These are phyloP conservation scores for Xyliphius kryptos DNA, from an alignment of 2,113 vertebrate genomes.

Conservation along the genomic window DNA sequence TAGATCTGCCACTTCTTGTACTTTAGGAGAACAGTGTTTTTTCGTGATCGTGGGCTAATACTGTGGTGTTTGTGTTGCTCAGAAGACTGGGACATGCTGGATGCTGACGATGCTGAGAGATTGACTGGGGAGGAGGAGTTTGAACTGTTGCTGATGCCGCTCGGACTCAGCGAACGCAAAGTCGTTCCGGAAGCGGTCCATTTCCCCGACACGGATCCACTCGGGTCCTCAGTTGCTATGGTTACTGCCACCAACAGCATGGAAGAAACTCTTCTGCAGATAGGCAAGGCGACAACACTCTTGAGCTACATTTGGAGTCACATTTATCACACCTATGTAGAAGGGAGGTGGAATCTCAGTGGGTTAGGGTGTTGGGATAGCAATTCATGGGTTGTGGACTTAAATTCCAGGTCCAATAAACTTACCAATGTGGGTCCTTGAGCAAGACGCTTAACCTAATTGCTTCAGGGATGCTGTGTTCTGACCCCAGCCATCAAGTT, in stretches of 20 bases:
- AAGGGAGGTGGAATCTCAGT: too few relatives aligned
- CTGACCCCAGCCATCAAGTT: too few relatives aligned
- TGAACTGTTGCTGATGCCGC: slow-evolving; percentile 83
- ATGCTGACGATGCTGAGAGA: slow-evolving; percentile 90
- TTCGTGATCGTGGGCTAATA: too few relatives aligned
- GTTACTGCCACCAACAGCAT: slow-evolving; percentile 96
- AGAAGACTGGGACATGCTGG: slow-evolving; percentile 99
- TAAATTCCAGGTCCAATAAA: too few relatives aligned
- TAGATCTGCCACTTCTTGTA: too few relatives aligned
- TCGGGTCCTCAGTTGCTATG: slow-evolving; percentile 94
- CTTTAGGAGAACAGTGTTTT: too few relatives aligned
- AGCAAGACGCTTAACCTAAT: too few relatives aligned
- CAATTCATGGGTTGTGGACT: too few relatives aligned
- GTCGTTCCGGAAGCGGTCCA: slow-evolving; percentile 90
- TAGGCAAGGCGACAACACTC: slow-evolving; percentile 65
- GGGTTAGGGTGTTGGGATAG: too few relatives aligned
- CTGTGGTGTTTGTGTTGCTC: slow-evolving; percentile 36
- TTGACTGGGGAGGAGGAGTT: slow-evolving; percentile 95
- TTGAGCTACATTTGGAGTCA: background rate
- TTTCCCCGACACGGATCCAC: slow-evolving; percentile 90
- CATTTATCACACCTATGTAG: too few relatives aligned
- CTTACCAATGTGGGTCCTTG: too few relatives aligned
- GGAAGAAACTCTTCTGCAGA: slow-evolving; percentile 95
- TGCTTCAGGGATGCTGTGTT: too few relatives aligned
- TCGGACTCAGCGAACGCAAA: slow-evolving; percentile 84